Base-by-base conservation (phyloP, 2,797 vertebrate genomes). In the Onychomys arenicola region DNA sequence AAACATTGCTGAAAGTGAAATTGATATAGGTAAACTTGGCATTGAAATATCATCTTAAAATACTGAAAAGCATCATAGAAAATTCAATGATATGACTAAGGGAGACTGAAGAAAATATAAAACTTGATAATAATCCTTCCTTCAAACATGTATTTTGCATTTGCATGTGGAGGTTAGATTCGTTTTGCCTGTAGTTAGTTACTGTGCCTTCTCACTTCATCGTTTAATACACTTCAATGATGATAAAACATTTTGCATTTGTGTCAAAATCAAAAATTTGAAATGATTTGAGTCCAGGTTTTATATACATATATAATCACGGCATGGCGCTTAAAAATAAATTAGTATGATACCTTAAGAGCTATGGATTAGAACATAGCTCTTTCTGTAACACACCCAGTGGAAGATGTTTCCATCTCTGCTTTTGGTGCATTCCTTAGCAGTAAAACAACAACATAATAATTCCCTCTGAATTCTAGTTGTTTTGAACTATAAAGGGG, bases 21-120 rank as follows among this genome's bases (percentile, higher is more conserved):
- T n/a, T 90, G 95, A 97, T 52, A 6, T 9, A 32, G 71, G 46
- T 4, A 75, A 92, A 71, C 9, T 32, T 86, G 96, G 86, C 88
- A 25, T 46, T 95, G 96, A 97, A 94, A 89, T 95, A 95, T 23
- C 88, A 83, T 86, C 90, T 63, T 75, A 82, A 92, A 85, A 89
- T 92, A 82, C 81, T 59, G 84, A 71, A 92, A 94, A 95, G 32
- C 49, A 65, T 34, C 55, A 21, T 63, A 59, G 61, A 67, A 59
- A 93, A 94, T 89, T 55, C 37, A 69, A 27, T 90, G 69, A 91
- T 46, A 43, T 82, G 85, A 63, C 84, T 25, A 63, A 55, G 65
- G 67, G 29, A 49, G 37, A 49, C 6, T 65, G 77, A 88, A 46
- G 59, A 83, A 61, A 93, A 81, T 23, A 65, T 71, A 67, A 84